Base-by-base conservation (phyloP, 2,797 vertebrate genomes). In the Knipowitschia caucasica region DNA sequence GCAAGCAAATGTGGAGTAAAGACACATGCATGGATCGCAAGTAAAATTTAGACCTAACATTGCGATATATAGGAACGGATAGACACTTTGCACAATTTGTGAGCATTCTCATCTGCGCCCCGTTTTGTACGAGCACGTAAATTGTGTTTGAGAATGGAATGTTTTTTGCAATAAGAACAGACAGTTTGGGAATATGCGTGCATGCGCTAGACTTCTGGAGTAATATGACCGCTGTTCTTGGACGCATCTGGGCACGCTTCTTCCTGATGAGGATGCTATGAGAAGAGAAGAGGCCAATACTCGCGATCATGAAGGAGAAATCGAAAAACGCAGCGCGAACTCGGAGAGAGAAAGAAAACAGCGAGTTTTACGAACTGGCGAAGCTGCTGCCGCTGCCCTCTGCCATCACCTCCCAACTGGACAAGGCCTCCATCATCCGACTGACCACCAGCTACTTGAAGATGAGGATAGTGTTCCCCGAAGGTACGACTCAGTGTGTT, bases 241-340 rank as follows among this genome's bases (percentile, higher is more conserved):
- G 11, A 3, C 11, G 9, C 4, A 39, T 18, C 17, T 2, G 47
- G 52, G 54, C 59, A 34, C 34, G 18, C 15, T 15, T 8, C 40
- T 1, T 50, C 30, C 21, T 24, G 20, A 1, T 1, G 30, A 23
- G 31, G 4, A 24, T 7, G 61, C 34, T n/a, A 47, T 67, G 65
- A 77, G 69, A 38, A 56, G 18, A 20, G 29, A 21, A 50, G 12
- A 20, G 8, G 18, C 12, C 27, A 9, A 31, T 1, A 15, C 12
- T 8, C 23, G 25, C 68, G 81, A 75, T 10, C 43, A 99, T 99
- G 96, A 99, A 98, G 91, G 96, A 99, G 85, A 99, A 98, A 81
- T 98, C 95, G 14, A 99, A 98, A 82, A 99, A 99, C 76, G 96
- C 96, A 36, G 96, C 96, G 71, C 93, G 95, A 80, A 98, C 95